These are phyloP conservation scores for Sebastiscus albofasciatus DNA, from an alignment of 2,797 vertebrate species.

Conservation along the genomic window DNA sequence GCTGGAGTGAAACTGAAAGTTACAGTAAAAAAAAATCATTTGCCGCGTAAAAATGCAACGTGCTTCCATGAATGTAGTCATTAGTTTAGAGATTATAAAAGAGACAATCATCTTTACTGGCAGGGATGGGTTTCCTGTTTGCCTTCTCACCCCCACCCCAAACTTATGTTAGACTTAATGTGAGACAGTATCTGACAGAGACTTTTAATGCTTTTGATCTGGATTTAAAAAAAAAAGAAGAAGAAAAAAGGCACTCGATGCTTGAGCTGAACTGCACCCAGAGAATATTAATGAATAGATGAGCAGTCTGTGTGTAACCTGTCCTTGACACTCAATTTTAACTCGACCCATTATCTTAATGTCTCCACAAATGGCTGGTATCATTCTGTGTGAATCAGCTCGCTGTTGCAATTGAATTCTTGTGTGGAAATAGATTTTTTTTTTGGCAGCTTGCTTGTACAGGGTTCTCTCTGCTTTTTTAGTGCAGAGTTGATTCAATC, in stretches of 20 bases:
- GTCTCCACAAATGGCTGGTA: background rate
- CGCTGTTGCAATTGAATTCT: background rate
- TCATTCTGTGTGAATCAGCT: background rate
- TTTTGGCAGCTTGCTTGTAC: background rate
- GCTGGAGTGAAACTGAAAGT: conserved; percentile 36
- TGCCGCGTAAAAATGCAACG: fast-evolving
- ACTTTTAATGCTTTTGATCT: conserved; percentile 2
- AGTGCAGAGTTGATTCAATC: background rate
- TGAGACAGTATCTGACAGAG: background rate
- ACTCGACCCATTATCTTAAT: background rate
- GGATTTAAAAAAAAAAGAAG: background rate
- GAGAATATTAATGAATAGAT: conserved; percentile 8
- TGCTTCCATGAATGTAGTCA: background rate
- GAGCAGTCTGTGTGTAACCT: background rate
- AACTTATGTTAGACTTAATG: background rate
- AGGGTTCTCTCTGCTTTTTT: background rate
- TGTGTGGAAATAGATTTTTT: background rate
- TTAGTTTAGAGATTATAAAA: conserved; percentile 2
- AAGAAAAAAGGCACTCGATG: background rate
- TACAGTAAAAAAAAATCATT: background rate
- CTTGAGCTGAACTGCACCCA: background rate
- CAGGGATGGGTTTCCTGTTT: background rate
- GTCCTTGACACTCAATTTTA: background rate
- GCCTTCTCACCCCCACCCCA: background rate
- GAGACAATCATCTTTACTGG: background rate